A percentile compares a stretch with the other conserved stretches of the same genome.
phyloP scores from a whole-genome alignment of 2,113 vertebrate genomes.

The Muntiacus reevesi region DNA sequence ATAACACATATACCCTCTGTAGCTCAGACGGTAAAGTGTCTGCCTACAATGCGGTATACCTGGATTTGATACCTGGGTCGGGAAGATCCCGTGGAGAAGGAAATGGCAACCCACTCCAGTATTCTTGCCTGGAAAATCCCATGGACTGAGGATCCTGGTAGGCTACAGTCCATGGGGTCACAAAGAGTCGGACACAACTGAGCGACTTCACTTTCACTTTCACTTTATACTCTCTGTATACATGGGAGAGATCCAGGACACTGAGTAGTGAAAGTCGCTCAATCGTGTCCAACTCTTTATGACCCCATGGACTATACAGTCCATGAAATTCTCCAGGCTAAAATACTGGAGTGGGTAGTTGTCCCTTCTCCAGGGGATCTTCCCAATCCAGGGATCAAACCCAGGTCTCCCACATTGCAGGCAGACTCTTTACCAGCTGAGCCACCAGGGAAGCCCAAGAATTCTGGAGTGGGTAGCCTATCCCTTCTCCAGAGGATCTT shows the following conservation, averaged over 20 bases:
- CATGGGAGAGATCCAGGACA: not conserved
- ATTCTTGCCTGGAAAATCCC: no score
- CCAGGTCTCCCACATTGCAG: not conserved
- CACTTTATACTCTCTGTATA: not conserved
- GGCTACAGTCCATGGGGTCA: no score
- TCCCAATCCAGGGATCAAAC: not conserved
- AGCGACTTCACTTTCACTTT: no score
- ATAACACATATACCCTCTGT: not conserved
- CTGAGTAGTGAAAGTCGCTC: not conserved
- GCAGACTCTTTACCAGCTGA: not conserved
- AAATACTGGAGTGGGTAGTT: not conserved
- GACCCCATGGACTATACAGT: not conserved
- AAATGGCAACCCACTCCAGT: no score
- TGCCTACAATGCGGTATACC: no score
- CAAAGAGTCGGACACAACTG: no score
- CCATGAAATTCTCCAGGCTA: not conserved
- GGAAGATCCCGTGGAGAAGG: no score
- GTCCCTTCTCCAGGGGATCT: not conserved
- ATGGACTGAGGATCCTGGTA: no score
- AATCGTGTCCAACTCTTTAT: not conserved
- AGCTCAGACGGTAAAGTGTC: no score
- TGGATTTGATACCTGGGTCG: no score
- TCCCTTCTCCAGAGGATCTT: not conserved
- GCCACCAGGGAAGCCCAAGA: not conserved
- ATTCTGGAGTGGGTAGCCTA: not conserved